A percentile compares a stretch with the other conserved stretches of the same genome.
Evolutionary conservation across 2,797 vertebrate species (phyloP).

Genomic region (Pangasius djambal): DNA sequence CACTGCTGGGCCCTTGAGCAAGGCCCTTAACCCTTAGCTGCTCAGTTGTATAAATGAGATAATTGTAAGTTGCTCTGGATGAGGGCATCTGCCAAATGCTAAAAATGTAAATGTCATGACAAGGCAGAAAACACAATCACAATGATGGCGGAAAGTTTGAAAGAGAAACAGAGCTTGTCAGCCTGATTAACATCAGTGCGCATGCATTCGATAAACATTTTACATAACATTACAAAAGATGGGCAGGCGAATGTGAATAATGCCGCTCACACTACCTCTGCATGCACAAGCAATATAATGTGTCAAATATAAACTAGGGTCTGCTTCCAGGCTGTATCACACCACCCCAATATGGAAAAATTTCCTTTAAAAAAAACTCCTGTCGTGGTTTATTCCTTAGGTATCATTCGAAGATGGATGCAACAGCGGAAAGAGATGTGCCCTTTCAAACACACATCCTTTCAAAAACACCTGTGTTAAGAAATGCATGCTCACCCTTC

Average conservation of each 20-base stretch:
- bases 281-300: background rate
- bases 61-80: no score
- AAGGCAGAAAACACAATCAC: background rate
- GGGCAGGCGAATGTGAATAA: background rate
- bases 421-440: background rate
- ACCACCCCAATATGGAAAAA: background rate
- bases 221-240: background rate
- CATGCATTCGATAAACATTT: background rate
- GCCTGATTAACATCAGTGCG: background rate
- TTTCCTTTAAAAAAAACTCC: background rate
- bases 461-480: no score
- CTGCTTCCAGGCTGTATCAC: background rate
- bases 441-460: background rate
- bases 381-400: background rate
- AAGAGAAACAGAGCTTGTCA: slow-evolving; percentile 12
- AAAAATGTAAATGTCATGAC: no score
- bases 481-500: background rate
- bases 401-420: background rate
- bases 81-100: no score
- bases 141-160: background rate
- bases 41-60: no score
- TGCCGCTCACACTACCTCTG: background rate
- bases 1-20: no score
- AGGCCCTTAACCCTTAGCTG: no score
- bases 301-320: background rate